phyloP scores from a whole-genome alignment of 2,797 vertebrate species.

The Neomorphus geoffroyi region DNA sequence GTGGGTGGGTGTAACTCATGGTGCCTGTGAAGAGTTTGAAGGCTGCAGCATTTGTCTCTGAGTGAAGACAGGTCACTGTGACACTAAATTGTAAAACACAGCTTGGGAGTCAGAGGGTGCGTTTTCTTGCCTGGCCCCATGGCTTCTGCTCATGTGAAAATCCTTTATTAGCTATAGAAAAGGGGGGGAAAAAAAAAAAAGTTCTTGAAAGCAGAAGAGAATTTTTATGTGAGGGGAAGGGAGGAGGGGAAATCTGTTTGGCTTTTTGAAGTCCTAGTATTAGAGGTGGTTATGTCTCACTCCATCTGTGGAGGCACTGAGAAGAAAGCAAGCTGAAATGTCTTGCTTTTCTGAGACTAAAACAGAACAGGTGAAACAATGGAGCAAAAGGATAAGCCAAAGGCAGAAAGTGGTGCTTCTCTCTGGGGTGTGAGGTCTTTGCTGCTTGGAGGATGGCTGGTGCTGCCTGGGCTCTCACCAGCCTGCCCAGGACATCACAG shows the following conservation, averaged over 20 bases:
- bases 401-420: neutral
- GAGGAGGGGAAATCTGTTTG: neutral
- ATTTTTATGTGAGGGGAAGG: neutral
- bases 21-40: neutral
- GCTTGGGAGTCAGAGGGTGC: neutral
- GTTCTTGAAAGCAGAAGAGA: neutral
- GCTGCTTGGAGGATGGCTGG: too few species aligned
- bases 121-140: neutral
- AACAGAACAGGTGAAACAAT: neutral
- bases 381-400: neutral
- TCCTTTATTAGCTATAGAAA: neutral
- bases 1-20: rapidly evolving
- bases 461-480: too few species aligned
- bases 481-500: neutral
- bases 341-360: neutral
- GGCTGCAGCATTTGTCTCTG: neutral
- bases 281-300: neutral
- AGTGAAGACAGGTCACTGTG: neutral
- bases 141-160: neutral
- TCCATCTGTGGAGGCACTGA: neutral
- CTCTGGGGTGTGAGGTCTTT: rapidly evolving
- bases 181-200: neutral
- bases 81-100: neutral
- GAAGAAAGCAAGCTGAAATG: neutral
- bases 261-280: neutral